Conservation (phyloP, 2,888 invertebrate genomes). For the Hemaris fuciformis region DNA sequence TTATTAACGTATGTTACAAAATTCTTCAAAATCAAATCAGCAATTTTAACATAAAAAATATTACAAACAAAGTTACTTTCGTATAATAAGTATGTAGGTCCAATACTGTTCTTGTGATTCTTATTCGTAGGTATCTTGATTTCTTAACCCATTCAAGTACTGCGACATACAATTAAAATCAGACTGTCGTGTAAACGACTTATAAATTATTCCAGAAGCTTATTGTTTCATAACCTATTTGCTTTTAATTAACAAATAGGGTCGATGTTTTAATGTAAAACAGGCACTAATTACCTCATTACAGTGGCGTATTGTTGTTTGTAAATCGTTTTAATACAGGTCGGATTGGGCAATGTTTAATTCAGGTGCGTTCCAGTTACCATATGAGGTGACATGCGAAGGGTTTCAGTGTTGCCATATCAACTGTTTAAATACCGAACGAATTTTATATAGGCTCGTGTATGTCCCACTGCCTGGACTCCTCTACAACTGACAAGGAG, state of each 20-base stretch:
- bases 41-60: too few relatives aligned
- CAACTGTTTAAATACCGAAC: not conserved
- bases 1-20: too few relatives aligned
- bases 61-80: too few relatives aligned
- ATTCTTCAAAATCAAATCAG: too few relatives aligned
- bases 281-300: conserved; percentile 6
- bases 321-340: not conserved
- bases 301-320: not conserved
- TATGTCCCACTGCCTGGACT: not conserved
- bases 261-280: not conserved
- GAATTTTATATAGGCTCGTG: not conserved
- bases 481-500: not conserved
- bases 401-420: not conserved
- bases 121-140: too few relatives aligned
- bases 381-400: too few relatives aligned
- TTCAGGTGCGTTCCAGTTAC: not conserved
- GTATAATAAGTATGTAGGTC: too few relatives aligned
- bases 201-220: not conserved
- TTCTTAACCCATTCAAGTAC: too few relatives aligned
- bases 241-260: not conserved
- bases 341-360: not conserved
- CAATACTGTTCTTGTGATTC: too few relatives aligned
- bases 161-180: not conserved
- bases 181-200: not conserved
- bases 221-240: not conserved